Conservation (phyloP, 2,797 vertebrate species). For the Acestrorhynchus altus region DNA sequence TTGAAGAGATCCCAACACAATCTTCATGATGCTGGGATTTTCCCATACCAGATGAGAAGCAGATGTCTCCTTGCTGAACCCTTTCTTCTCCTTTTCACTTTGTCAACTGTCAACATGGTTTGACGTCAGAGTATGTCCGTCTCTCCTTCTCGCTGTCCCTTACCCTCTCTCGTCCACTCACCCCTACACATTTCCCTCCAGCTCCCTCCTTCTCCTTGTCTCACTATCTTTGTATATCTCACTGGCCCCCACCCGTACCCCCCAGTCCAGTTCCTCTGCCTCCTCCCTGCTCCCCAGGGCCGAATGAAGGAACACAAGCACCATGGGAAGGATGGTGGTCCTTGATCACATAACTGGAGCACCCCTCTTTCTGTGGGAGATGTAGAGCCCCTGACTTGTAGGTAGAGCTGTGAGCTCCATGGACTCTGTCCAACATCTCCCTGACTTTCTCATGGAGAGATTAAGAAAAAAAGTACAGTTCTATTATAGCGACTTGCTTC, state of each 20-base stretch:
- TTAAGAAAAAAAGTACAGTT: slow-evolving; percentile 68
- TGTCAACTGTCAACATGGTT: slow-evolving; percentile 54
- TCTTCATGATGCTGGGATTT: slow-evolving; percentile 78
- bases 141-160: slow-evolving; percentile 57
- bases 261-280: slow-evolving; percentile 57
- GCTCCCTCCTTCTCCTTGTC: slow-evolving; percentile 45
- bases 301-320: slow-evolving; percentile 77
- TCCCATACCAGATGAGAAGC: slow-evolving; percentile 86
- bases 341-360: slow-evolving; percentile 70
- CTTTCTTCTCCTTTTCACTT: slow-evolving; percentile 48
- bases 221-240: slow-evolving; percentile 59
- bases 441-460: slow-evolving; percentile 82
- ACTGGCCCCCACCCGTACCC: slow-evolving; percentile 61
- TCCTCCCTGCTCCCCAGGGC: slow-evolving; percentile 61
- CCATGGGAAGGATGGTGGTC: slow-evolving; percentile 82
- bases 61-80: slow-evolving; percentile 74
- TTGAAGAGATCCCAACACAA: slow-evolving; percentile 74
- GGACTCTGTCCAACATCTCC: slow-evolving; percentile 75
- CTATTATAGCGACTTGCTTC: slow-evolving; percentile 71
- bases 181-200: slow-evolving; percentile 50
- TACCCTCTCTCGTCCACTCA: slow-evolving; percentile 49
- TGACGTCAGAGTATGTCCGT: slow-evolving; percentile 52
- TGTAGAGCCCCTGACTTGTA: slow-evolving; percentile 61
- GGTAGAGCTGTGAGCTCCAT: slow-evolving; percentile 71
- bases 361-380: slow-evolving; percentile 66